Percentiles rank a stretch among this genome's conserved stretches.
Evolutionary conservation across 2,888 invertebrate species (phyloP).

Genomic region (Ceriagrion tenellum): DNA sequence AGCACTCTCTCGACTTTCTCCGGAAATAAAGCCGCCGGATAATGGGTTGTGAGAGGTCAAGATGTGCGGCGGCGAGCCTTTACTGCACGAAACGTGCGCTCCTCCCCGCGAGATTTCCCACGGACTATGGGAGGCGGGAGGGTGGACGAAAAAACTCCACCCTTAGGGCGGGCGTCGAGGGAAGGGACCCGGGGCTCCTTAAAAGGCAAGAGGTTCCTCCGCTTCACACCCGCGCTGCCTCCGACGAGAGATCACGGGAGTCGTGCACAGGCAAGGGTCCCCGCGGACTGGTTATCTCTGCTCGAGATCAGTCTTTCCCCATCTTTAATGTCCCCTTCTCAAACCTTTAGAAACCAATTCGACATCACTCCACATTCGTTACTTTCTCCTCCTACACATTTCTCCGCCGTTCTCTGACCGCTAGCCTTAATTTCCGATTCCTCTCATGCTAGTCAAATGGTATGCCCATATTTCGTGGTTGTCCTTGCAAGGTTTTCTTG

Average conservation of each 20-base stretch:
- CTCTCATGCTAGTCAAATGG: neutral
- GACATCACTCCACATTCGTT: neutral
- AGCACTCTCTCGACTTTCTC: constrained; percentile 41
- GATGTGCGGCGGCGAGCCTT: constrained; percentile 48
- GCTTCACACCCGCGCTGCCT: neutral
- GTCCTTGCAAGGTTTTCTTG: neutral
- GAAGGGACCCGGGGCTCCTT: constrained; percentile 13
- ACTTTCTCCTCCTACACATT: neutral
- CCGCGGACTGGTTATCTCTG: neutral
- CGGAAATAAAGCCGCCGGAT: constrained; percentile 44
- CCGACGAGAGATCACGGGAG: neutral
- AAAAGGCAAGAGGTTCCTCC: neutral
- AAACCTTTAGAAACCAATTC: neutral
- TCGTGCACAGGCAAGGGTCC: neutral
- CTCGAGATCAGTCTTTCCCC: neutral
- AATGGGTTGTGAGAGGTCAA: constrained; percentile 61
- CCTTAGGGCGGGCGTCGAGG: neutral
- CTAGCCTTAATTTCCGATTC: neutral
- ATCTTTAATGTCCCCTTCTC: neutral
- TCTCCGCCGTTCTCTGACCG: neutral
- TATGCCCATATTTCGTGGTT: neutral
- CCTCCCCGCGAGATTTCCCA: constrained; percentile 48
- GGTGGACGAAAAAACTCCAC: constrained; percentile 48
- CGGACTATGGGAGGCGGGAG: constrained; percentile 38
- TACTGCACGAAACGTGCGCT: constrained; percentile 45